Evolutionary conservation across 2,113 vertebrate genomes (phyloP), one percentile per base, ranked within the genome.

Genomic region (Rhagologus leucostigma): DNA sequence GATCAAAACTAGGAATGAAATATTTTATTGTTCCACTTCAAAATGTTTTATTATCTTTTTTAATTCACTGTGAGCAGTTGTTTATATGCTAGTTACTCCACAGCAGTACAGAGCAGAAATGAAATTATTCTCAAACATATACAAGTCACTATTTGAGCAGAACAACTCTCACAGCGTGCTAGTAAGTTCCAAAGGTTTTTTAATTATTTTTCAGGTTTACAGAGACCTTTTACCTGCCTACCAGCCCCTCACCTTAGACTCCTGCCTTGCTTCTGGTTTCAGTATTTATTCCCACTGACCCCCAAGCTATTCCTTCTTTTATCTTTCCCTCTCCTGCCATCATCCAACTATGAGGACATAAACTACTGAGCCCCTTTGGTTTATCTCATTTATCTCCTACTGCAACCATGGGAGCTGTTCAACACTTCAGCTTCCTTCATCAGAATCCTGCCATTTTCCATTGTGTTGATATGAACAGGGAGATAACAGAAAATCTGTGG

Each of bases 401-500:
- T 3, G 2, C 29, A 68, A 6, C 20, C 32, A 23, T 0, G 60
- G 49, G 44, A 91, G 63, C 8, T 42, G 17, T 29, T 50, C 49
- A 60, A 13, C 4, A 24, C 11, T 63, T 29, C 13, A 50, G 5
- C 13, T 20, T 44, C 29, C 55, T 73, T 27, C 21, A 35, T 23
- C 46, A 42, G 44, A 64, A 81, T 8, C 35, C 11, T 84, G 30
- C 23, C 0, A 0, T 26, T 70, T 92, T 49, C 39, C 11, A 26
- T 8, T 9, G 30, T 2, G 1, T 30, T 52, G 37, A 12, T 23
- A 15, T 2, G 6, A 84, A 32, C 8, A 12, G 3, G 21, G n/a
- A n/a, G 26, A 69, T 29, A 50, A 27, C 13, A 46, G 37, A 5
- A 41, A 23, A 56, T 20, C 5, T 16, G 12, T 7, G 39, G 20